These are phyloP conservation scores for Drosophila oshimai DNA, from an alignment of 1,140 invertebrate species.

Conservation along the genomic window DNA sequence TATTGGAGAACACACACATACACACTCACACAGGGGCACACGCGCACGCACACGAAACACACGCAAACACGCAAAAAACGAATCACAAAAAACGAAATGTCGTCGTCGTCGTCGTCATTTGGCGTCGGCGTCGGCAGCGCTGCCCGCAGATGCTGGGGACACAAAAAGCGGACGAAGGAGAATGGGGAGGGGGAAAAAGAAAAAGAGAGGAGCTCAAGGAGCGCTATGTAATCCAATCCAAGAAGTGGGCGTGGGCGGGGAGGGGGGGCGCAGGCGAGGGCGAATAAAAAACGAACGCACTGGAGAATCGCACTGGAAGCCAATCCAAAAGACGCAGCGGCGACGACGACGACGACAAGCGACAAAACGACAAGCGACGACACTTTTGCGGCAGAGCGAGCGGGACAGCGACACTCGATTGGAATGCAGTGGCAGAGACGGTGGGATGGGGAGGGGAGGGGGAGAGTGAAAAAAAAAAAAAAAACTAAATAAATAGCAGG, in stretches of 20 bases:
- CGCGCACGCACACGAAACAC: slow-evolving; percentile 3
- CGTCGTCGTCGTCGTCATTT: slow-evolving; percentile 46
- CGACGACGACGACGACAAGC: slow-evolving; percentile 53
- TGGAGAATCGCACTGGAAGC: slow-evolving; percentile 67
- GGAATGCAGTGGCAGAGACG: slow-evolving; percentile 11
- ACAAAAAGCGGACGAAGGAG: slow-evolving; percentile 19
- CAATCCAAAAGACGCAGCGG: slow-evolving; percentile 75
- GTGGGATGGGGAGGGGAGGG: neutral
- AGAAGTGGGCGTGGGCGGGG: slow-evolving; percentile 22
- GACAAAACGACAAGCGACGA: slow-evolving; percentile 47
- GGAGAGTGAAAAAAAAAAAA: slow-evolving; percentile 9
- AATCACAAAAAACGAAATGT: slow-evolving; percentile 73
- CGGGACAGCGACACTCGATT: slow-evolving; percentile 29
- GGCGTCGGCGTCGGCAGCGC: slow-evolving; percentile 9
- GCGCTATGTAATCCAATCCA: slow-evolving; percentile 77
- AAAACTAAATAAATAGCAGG: neutral
- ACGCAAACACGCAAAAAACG: slow-evolving; percentile 47
- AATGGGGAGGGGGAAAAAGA: slow-evolving; percentile 23
- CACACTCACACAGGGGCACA: slow-evolving; percentile 6
- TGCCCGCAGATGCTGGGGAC: slow-evolving; percentile 57
- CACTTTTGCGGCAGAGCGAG: slow-evolving; percentile 28
- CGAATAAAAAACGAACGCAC: slow-evolving; percentile 70
- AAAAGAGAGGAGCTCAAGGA: slow-evolving; percentile 33
- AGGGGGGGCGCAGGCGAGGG: slow-evolving; percentile 14
- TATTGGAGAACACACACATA: slow-evolving; percentile 67